These are phyloP conservation scores for Pyrocoelia pectoralis DNA, from an alignment of 2,888 invertebrate genomes.

Conservation along the genomic window DNA sequence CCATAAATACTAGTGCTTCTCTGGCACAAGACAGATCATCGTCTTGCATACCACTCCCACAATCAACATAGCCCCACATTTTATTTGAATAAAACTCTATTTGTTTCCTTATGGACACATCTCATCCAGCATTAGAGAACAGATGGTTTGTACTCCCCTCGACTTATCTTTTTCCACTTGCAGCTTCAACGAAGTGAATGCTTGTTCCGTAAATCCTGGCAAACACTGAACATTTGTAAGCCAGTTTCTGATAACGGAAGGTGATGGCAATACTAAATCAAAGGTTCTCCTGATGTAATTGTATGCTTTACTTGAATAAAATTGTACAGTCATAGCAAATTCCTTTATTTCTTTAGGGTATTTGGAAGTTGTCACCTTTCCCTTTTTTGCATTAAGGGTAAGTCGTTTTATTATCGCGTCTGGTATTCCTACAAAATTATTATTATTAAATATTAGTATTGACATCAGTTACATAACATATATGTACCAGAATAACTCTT, in stretches of 20 bases:
- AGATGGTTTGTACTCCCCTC: background rate
- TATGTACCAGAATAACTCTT: background rate
- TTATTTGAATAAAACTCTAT: slow-evolving; percentile 30
- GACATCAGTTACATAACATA: no score
- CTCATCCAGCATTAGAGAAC: slow-evolving; percentile 38
- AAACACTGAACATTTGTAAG: slow-evolving; percentile 26
- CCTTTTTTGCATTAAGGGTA: no score
- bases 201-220: slow-evolving; percentile 32
- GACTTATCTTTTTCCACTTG: background rate
- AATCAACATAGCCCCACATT: slow-evolving; percentile 36
- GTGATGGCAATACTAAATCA: slow-evolving; percentile 31
- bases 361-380: no score
- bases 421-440: no score
- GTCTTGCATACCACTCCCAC: slow-evolving; percentile 25
- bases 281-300: slow-evolving; percentile 45
- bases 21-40: slow-evolving; percentile 19
- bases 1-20: slow-evolving; percentile 35
- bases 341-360: background rate
- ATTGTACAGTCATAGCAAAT: slow-evolving; percentile 44
- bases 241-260: slow-evolving; percentile 38
- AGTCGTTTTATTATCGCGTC: no score
- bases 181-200: slow-evolving; percentile 7
- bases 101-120: slow-evolving; percentile 33
- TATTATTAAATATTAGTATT: no score
- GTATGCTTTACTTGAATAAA: slow-evolving; percentile 49